These are phyloP conservation scores for Poecile atricapillus DNA, from an alignment of 2,113 vertebrate genomes.

Conservation along the genomic window DNA sequence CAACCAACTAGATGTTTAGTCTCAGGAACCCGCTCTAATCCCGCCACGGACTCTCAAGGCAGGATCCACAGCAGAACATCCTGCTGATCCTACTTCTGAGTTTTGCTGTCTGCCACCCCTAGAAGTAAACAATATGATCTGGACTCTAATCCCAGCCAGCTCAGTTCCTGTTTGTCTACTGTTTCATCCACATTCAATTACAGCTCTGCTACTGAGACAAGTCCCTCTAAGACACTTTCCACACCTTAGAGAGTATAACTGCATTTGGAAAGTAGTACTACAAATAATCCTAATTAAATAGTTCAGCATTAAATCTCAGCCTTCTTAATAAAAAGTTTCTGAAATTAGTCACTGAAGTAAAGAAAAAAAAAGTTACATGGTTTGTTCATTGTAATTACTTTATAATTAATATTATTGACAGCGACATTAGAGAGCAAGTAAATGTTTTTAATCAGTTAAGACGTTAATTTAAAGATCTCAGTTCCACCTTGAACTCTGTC, in stretches of 20 bases:
- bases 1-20: background rate
- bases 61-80: background rate
- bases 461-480: background rate
- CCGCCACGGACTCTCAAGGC: background rate
- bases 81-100: background rate
- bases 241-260: background rate
- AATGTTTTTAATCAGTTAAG: conserved; percentile 10
- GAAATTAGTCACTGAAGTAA: background rate
- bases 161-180: background rate
- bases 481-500: background rate
- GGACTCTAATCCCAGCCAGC: background rate
- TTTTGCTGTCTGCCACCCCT: background rate
- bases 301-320: background rate
- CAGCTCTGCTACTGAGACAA: background rate
- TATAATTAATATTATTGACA: conserved; percentile 24
- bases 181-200: background rate
- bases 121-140: background rate
- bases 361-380: background rate
- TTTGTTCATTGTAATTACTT: background rate
- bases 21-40: background rate
- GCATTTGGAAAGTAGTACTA: background rate
- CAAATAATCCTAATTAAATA: background rate
- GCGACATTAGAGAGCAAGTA: background rate
- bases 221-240: background rate
- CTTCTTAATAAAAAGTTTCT: background rate